Evolutionary conservation across 2,797 vertebrate genomes (phyloP).

Genomic region (Epinephelus malabaricus): DNA sequence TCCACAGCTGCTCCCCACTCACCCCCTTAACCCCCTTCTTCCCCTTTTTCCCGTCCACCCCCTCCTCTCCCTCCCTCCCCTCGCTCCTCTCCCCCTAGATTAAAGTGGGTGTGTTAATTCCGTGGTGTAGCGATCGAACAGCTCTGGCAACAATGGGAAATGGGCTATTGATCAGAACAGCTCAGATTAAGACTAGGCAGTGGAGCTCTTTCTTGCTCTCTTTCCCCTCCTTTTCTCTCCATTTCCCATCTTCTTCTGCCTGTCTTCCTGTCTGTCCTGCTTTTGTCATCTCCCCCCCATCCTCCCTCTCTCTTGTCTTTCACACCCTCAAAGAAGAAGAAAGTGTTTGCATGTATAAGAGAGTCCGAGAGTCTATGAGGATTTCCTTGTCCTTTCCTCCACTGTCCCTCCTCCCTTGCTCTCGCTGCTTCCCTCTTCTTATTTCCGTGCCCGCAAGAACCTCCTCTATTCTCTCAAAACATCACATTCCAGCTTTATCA

Average conservation of each 20-base stretch:
- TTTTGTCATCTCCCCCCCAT: constrained; percentile 65
- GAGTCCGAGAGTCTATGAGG: constrained; percentile 56
- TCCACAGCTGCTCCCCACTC: constrained; percentile 88
- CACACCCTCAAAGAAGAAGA: constrained; percentile 64
- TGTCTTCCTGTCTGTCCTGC: constrained; percentile 81
- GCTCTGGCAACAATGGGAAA: constrained; percentile 99
- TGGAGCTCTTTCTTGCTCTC: constrained; percentile 95
- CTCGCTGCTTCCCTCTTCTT: constrained; percentile 13
- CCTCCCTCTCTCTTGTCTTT: constrained; percentile 59
- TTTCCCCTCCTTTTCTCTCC: constrained; percentile 87
- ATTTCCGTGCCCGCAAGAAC: constrained; percentile 21
- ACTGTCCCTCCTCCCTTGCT: constrained; percentile 34
- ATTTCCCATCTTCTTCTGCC: constrained; percentile 86
- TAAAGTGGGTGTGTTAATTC: constrained; percentile 98
- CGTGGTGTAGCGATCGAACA: constrained; percentile 97
- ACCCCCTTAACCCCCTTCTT: constrained; percentile 77
- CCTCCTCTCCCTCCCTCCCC: constrained; percentile 56
- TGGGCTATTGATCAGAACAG: constrained; percentile 98
- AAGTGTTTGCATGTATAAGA: constrained; percentile 66
- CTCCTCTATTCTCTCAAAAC: constrained; percentile 2
- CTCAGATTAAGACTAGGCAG: constrained; percentile 99
- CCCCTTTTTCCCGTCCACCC: constrained; percentile 39
- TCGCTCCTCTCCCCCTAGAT: constrained; percentile 92
- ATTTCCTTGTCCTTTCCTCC: constrained; percentile 61
- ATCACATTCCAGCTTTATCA: constrained; percentile 2